Conservation (phyloP, 2,797 vertebrate species). For the Cygnus olor region DNA sequence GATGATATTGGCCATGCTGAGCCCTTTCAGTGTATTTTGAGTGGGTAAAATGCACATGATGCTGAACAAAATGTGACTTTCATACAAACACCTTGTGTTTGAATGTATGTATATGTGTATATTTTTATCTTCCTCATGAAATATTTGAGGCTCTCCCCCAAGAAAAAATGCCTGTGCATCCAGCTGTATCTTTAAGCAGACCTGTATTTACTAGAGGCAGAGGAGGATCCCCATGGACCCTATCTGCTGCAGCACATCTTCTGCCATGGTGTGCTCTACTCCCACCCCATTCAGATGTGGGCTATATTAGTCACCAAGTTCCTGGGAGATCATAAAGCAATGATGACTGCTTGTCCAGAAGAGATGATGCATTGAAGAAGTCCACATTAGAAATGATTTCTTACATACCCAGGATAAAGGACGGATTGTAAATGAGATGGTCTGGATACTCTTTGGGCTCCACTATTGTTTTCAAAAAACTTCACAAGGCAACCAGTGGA, state of each 20-base stretch:
- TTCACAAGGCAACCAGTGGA: neutral
- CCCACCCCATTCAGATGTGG: neutral
- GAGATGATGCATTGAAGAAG: too few relatives aligned
- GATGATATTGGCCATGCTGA: neutral
- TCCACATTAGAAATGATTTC: neutral
- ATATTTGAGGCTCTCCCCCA: neutral
- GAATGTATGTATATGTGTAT: neutral
- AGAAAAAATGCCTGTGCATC: neutral
- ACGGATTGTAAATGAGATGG: neutral
- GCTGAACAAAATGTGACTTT: neutral
- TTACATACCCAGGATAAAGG: neutral
- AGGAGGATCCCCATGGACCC: neutral
- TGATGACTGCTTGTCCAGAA: neutral
- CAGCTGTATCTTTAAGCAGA: neutral
- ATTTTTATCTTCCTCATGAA: rapidly evolving
- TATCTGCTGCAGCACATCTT: neutral
- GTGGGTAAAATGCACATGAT: neutral
- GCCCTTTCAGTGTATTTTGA: neutral
- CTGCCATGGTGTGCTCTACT: rapidly evolving
- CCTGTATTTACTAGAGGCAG: neutral
- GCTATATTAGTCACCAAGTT: neutral
- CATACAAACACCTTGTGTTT: neutral
- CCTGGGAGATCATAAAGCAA: neutral
- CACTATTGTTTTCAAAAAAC: neutral
- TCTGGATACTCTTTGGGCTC: neutral